Conservation (phyloP, 2,888 invertebrate species). For the Lasioglossum zephyrum region DNA sequence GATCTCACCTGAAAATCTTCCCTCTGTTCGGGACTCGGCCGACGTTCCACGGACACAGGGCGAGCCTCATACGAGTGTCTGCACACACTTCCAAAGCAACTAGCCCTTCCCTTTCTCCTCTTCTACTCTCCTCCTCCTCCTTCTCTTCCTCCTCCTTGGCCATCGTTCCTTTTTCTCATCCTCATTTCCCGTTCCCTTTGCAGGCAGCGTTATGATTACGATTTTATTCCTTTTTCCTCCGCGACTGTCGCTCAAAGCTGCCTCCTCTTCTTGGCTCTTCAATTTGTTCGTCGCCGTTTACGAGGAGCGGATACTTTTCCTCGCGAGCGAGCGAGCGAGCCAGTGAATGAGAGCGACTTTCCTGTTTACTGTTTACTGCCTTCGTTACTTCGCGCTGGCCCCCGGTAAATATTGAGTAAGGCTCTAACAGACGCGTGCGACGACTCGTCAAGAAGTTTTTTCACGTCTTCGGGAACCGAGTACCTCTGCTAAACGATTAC, state of each 20-base stretch:
- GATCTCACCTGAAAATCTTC: slow-evolving; percentile 39
- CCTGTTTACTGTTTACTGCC: slow-evolving; percentile 16
- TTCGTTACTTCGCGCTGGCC: not conserved
- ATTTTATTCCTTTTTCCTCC: slow-evolving; percentile 1
- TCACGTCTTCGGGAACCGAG: not conserved
- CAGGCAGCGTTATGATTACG: slow-evolving; percentile 21
- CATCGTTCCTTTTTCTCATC: slow-evolving; percentile 5
- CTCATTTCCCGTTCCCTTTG: slow-evolving; percentile 11
- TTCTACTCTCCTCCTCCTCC: not conserved
- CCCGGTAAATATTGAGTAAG: slow-evolving; percentile 13
- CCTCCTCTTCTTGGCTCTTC: not conserved
- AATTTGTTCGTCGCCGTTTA: slow-evolving; percentile 27
- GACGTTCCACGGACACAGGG: not conserved
- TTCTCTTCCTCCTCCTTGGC: not conserved
- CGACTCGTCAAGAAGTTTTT: slow-evolving; percentile 2
- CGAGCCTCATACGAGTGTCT: slow-evolving; percentile 40
- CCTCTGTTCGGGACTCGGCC: slow-evolving; percentile 1
- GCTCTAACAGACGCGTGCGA: not conserved
- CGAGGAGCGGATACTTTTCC: not conserved
- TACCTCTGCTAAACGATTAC: not conserved
- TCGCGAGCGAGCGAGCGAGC: not conserved
- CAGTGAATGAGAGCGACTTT: not conserved
- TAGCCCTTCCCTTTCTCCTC: not conserved
- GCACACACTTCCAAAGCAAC: slow-evolving; percentile 46
- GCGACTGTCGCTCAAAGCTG: slow-evolving; percentile 16